A percentile compares a stretch with the other conserved stretches of the same genome.
phyloP scores from a whole-genome alignment of 2,888 invertebrate genomes.

The Calliphora vomitoria region DNA sequence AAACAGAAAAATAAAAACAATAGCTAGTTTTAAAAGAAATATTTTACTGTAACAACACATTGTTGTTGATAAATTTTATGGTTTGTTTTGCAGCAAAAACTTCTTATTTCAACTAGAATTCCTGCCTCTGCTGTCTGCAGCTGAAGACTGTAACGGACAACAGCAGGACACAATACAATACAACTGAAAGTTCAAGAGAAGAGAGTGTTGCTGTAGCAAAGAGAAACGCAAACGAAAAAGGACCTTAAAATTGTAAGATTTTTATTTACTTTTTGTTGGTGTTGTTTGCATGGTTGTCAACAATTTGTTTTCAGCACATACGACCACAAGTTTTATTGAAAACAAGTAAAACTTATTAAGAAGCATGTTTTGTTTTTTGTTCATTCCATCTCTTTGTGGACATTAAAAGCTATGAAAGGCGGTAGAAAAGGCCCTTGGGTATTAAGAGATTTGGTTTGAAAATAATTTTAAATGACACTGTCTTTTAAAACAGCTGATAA shows the following conservation, averaged over 20 bases:
- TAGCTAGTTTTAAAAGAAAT: conserved; percentile 15
- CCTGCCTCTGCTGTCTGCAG: neutral
- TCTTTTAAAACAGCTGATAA: no score
- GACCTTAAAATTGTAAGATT: conserved; percentile 25
- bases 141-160: neutral
- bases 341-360: conserved; percentile 64
- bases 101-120: neutral
- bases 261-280: neutral
- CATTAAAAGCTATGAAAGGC: conserved; percentile 1
- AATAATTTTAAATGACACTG: neutral
- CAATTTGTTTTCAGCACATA: conserved; percentile 61
- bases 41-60: conserved; percentile 43
- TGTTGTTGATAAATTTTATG: conserved; percentile 23
- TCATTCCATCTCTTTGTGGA: neutral
- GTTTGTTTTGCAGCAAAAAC: neutral
- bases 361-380: neutral
- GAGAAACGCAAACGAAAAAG: conserved; percentile 3
- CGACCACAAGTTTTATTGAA: conserved; percentile 67
- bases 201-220: neutral
- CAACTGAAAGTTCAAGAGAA: conserved; percentile 12
- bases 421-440: neutral
- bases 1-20: conserved; percentile 16
- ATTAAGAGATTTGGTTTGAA: neutral
- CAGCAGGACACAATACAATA: neutral
- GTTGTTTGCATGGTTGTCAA: conserved; percentile 42